Percentiles rank a stretch among this genome's conserved stretches.
Conservation (phyloP, 2,888 invertebrate genomes). For the Parthenolecanium corni region DNA sequence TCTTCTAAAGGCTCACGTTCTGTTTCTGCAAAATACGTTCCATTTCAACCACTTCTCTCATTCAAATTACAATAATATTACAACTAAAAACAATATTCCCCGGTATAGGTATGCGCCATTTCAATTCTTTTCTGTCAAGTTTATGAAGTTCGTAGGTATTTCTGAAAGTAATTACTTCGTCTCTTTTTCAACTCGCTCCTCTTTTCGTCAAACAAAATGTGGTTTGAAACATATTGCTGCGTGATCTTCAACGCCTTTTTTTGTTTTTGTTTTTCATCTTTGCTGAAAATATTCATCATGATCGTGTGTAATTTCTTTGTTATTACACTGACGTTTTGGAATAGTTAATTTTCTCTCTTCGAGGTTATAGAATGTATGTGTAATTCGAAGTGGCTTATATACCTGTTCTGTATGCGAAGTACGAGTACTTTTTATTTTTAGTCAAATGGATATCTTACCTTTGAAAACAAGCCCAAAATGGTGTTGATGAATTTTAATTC, state of each 20-base stretch:
- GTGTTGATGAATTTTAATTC: too few relatives aligned
- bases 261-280: conserved; percentile 1
- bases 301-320: neutral
- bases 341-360: conserved; percentile 4
- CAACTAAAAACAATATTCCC: too few relatives aligned
- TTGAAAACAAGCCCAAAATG: too few relatives aligned
- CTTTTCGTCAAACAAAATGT: neutral
- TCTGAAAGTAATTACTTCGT: conserved; percentile 17
- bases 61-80: conserved; percentile 7
- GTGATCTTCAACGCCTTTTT: conserved; percentile 25
- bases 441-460: too few relatives aligned
- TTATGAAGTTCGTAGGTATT: conserved; percentile 11
- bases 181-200: neutral
- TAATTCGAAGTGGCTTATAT: too few relatives aligned
- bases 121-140: conserved; percentile 11
- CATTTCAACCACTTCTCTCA: neutral
- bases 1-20: neutral
- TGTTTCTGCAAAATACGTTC: too few relatives aligned
- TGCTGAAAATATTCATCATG: neutral
- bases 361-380: neutral
- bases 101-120: conserved; percentile 17
- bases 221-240: conserved; percentile 8
- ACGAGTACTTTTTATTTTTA: too few relatives aligned
- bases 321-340: neutral
- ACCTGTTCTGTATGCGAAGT: too few relatives aligned